Evolutionary conservation across 2,113 vertebrate species (phyloP).

Genomic region (Mirza zaza): DNA sequence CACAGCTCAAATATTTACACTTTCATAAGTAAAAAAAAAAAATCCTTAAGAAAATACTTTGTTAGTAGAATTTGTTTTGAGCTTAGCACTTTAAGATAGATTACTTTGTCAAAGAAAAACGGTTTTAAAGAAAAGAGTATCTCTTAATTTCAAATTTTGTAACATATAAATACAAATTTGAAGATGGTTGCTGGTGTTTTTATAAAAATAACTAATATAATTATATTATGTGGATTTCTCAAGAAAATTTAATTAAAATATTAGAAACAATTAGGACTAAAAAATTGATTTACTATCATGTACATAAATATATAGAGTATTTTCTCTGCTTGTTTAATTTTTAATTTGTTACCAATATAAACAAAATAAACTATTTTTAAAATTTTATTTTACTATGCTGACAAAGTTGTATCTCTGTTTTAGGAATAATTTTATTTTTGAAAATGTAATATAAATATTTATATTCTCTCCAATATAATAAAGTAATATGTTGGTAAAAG

Average conservation of each 20-base stretch:
- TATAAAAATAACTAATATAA: not conserved
- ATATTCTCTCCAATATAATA: not conserved
- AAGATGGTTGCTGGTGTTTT: not conserved
- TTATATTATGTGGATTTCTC: not conserved
- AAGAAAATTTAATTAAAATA: not conserved
- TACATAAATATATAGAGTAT: not conserved
- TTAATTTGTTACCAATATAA: not conserved
- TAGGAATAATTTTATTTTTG: not conserved
- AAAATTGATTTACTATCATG: not conserved
- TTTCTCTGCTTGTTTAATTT: not conserved
- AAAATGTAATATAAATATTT: not conserved
- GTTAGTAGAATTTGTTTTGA: not conserved
- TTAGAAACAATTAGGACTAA: not conserved
- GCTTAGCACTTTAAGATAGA: not conserved
- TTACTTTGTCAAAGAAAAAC: not conserved
- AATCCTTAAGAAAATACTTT: not conserved
- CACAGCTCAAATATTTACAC: conserved; percentile 21
- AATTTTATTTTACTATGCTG: not conserved
- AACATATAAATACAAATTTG: not conserved
- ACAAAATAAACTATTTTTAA: not conserved
- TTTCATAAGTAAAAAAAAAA: not conserved
- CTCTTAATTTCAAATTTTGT: not conserved
- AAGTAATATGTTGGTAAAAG: not conserved
- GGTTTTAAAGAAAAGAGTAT: not conserved
- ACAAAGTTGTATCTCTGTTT: not conserved